phyloP scores from a whole-genome alignment of 2,113 vertebrate genomes.

The Todiramphus saurophagus region DNA sequence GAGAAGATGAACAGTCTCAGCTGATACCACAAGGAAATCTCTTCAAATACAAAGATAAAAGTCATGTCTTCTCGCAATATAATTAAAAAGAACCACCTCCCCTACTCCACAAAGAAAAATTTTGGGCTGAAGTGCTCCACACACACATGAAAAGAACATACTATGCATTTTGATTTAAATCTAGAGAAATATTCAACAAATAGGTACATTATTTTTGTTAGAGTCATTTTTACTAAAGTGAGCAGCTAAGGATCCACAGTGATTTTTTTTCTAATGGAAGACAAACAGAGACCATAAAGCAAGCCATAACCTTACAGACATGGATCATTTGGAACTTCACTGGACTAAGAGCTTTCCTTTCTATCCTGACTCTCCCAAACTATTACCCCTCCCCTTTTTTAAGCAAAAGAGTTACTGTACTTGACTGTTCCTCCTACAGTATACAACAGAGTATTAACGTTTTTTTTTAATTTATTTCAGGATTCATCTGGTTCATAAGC shows the following conservation, averaged over 20 bases:
- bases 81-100: neutral
- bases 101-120: neutral
- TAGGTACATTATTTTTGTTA: neutral
- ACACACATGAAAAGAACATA: neutral
- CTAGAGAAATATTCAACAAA: neutral
- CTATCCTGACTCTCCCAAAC: neutral
- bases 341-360: neutral
- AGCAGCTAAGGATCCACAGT: neutral
- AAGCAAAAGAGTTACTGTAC: neutral
- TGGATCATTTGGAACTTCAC: neutral
- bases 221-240: neutral
- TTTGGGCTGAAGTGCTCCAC: neutral
- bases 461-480: neutral
- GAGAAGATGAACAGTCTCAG: slow-evolving; percentile 64
- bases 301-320: neutral
- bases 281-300: neutral
- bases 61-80: neutral
- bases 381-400: neutral
- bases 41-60: neutral
- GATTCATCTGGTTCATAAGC: neutral
- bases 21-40: neutral
- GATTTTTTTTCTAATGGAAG: neutral
- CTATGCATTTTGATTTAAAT: neutral
- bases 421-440: neutral
- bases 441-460: neutral